Evolutionary conservation across 2,888 invertebrate genomes (phyloP).

Genomic region (Rosalia funebris): DNA sequence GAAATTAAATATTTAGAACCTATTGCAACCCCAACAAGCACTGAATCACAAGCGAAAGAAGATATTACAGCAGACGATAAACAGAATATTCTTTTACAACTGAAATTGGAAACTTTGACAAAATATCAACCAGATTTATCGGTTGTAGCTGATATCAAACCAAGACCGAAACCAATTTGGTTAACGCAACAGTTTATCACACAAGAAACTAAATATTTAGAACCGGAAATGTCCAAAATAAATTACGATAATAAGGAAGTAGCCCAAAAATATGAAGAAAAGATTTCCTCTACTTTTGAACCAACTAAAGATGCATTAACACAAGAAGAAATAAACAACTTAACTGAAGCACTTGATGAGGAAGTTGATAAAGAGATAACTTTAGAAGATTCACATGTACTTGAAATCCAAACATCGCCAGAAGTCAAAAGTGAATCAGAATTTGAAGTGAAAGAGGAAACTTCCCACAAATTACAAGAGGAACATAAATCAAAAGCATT

Average conservation of each 20-base stretch:
- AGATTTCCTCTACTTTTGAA: background rate
- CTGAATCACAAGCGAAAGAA: background rate
- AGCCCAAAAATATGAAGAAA: background rate
- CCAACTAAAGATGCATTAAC: background rate
- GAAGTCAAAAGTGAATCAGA: conserved; percentile 4
- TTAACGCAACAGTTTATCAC: background rate
- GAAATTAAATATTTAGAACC: conserved; percentile 19
- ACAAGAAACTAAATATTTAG: background rate
- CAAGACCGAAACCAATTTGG: conserved; percentile 23
- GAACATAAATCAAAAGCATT: background rate
- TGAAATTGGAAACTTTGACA: conserved; percentile 45
- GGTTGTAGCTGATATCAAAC: conserved; percentile 30
- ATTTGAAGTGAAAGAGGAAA: conserved; percentile 32
- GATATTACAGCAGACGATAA: conserved; percentile 17
- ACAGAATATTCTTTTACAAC: conserved; percentile 36
- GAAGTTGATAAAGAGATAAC: too few relatives aligned
- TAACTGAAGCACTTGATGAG: too few relatives aligned
- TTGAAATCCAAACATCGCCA: too few relatives aligned
- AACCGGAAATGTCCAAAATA: too few relatives aligned
- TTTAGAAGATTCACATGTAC: background rate
- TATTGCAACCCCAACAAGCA: background rate
- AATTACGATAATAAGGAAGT: too few relatives aligned
- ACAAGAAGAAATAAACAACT: background rate
- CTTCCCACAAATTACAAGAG: conserved; percentile 29
- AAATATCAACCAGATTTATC: conserved; percentile 44